phyloP scores from a whole-genome alignment of 2,113 vertebrate species.

The Trogon melanurus region DNA sequence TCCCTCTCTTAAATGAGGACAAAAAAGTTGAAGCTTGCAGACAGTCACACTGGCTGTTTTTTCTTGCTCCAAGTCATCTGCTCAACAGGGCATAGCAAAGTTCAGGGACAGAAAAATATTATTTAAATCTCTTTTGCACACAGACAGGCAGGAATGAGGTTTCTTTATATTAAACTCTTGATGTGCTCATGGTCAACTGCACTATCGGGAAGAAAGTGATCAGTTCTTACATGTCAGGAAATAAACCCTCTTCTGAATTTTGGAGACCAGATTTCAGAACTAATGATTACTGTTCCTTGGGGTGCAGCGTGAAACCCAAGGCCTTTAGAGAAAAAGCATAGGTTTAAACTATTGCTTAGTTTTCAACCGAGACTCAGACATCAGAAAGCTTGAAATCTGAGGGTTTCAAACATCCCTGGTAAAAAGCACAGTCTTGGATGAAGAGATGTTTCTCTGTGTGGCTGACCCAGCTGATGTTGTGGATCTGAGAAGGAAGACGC shows the following conservation, averaged over 20 bases:
- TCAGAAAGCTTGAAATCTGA: background rate
- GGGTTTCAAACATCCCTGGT: background rate
- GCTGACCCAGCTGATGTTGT: background rate
- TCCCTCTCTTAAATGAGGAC: constrained; percentile 14
- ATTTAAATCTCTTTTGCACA: background rate
- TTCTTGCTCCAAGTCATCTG: background rate
- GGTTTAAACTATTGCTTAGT: background rate
- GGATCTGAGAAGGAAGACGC: background rate
- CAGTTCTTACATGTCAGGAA: background rate
- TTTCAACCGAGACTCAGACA: background rate
- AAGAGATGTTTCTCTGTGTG: background rate
- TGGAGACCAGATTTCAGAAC: background rate
- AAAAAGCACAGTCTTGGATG: background rate
- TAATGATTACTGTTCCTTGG: background rate
- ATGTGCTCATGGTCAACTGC: background rate
- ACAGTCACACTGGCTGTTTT: background rate
- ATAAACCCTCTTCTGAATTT: background rate
- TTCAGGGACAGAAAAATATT: constrained; percentile 6
- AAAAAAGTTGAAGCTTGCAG: constrained; percentile 35
- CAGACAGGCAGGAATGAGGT: background rate
- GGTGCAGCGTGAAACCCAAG: background rate
- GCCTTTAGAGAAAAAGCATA: background rate
- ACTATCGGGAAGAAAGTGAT: background rate
- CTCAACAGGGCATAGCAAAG: background rate
- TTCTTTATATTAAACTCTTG: background rate